Base-by-base conservation (phyloP, 2,888 invertebrate species). In the Linnaemya tessellans region DNA sequence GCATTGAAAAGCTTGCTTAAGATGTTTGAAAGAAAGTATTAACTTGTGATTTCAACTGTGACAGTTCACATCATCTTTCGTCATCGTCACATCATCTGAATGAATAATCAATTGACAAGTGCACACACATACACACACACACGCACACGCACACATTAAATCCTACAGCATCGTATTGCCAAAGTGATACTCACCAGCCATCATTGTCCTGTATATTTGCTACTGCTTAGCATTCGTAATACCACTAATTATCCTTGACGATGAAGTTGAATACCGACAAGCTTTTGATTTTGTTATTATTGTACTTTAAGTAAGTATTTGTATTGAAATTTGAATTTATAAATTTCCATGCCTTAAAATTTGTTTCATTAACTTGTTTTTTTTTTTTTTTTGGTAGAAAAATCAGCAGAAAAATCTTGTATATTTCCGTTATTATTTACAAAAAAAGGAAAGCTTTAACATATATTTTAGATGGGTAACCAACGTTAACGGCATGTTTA, bases 41-140 rank as follows among this genome's bases (percentile, higher is more conserved):
- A 91, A 89, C 91, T 91, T 91, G 91, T 91, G 91, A 90, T 91
- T 91, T 91, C 91, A 91, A 91, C 91, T 91, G 91, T 88, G 91
- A 87, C 85, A 89, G 88, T 91, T 91, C 91, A 90, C 91, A 91
- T 89, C 88, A 88, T 77, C 80, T 70, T 80, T 68, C 25, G n/a
- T 35, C 51, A 75, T 70, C 64, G 78, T 78, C 86, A 84, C 54
- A 64, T 54, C 54, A 65, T 49, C 15, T 51, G 67, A 74, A 80
- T 81, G 67, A 81, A 80, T 80, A 80, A 60, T 67, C 56, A 73
- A 78, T 5, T 20, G 18, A 65, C 13, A 46, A 5, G 25, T 8
- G 9, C 30, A 62, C 15, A 20, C 20, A 30, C 2, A 38, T 15
- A 54, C 38, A 22, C 1, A 11, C 22, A 10, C n/a, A 30, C 20